Conservation (phyloP, 92 coral and sea anemone species). For the Palythoa grandiflora region DNA sequence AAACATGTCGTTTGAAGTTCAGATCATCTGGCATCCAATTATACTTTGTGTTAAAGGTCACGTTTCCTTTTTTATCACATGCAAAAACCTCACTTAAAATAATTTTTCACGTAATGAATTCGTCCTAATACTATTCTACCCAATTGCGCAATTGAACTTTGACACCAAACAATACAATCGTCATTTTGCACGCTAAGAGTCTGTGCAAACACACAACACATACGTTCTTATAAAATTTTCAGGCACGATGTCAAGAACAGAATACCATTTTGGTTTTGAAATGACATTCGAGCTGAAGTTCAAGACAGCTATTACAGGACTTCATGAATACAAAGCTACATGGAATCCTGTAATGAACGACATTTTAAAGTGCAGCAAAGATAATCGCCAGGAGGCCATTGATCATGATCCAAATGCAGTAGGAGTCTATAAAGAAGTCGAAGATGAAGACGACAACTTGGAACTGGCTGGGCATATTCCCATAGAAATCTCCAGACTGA, state of each 20-base stretch:
- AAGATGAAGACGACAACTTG: background rate
- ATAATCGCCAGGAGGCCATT: conserved; percentile 62
- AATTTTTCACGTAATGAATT: background rate
- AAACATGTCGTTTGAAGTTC: background rate
- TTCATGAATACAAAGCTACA: conserved; percentile 55
- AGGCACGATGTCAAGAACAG: conserved; percentile 47
- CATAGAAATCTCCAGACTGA: conserved; percentile 62
- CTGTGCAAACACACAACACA: conserved; percentile 11
- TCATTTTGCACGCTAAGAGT: background rate
- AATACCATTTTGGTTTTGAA: conserved; percentile 15
- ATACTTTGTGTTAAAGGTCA: conserved; percentile 36
- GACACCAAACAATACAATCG: conserved; percentile 13
- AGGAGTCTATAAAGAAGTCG: conserved; percentile 54
- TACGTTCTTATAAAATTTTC: background rate
- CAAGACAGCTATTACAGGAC: conserved; percentile 55
- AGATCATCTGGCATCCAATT: conserved; percentile 1
- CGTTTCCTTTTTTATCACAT: background rate
- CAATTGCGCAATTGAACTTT: conserved; percentile 11
- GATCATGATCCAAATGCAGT: conserved; percentile 63
- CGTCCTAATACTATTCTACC: conserved; percentile 8
- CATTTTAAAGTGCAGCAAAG: conserved; percentile 60
- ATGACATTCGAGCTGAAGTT: conserved; percentile 47
- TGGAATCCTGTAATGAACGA: conserved; percentile 23
- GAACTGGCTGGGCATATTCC: conserved; percentile 55
- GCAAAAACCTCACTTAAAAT: background rate